Evolutionary conservation across 2,888 invertebrate species (phyloP).

Genomic region (Hoplodrina blanda): DNA sequence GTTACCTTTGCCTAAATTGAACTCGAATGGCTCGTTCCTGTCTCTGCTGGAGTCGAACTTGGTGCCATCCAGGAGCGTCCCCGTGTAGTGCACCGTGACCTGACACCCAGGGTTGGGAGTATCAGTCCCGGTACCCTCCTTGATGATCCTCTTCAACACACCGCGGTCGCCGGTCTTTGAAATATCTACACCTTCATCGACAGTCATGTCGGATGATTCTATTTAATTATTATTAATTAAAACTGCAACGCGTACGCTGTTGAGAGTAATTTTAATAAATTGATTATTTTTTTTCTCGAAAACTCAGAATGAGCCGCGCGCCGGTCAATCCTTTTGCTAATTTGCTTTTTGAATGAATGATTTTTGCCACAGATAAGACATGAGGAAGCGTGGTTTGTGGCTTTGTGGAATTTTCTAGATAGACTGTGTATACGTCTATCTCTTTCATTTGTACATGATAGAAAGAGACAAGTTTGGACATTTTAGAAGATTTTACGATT

Average conservation of each 20-base stretch:
- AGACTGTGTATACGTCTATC: slow-evolving; percentile 30
- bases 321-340: slow-evolving; percentile 33
- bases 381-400: slow-evolving; percentile 39
- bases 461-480: slow-evolving; percentile 3
- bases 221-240: neutral
- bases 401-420: slow-evolving; percentile 67
- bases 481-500: neutral
- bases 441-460: neutral
- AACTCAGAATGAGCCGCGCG: slow-evolving; percentile 37
- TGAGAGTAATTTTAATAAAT: slow-evolving; percentile 10
- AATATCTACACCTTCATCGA: slow-evolving; percentile 86
- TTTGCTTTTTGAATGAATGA: slow-evolving; percentile 4
- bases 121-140: slow-evolving; percentile 94
- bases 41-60: slow-evolving; percentile 98
- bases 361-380: slow-evolving; percentile 53
- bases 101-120: slow-evolving; percentile 93
- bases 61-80: slow-evolving; percentile 96
- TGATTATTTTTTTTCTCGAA: slow-evolving; percentile 46
- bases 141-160: slow-evolving; percentile 94
- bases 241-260: slow-evolving; percentile 16
- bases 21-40: slow-evolving; percentile 95
- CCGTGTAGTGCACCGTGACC: slow-evolving; percentile 96
- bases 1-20: slow-evolving; percentile 96
- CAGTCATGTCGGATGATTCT: slow-evolving; percentile 75
- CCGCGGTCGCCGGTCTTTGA: slow-evolving; percentile 92